Evolutionary conservation across 2,797 vertebrate species (phyloP).

Genomic region (Chrysocyon brachyurus): DNA sequence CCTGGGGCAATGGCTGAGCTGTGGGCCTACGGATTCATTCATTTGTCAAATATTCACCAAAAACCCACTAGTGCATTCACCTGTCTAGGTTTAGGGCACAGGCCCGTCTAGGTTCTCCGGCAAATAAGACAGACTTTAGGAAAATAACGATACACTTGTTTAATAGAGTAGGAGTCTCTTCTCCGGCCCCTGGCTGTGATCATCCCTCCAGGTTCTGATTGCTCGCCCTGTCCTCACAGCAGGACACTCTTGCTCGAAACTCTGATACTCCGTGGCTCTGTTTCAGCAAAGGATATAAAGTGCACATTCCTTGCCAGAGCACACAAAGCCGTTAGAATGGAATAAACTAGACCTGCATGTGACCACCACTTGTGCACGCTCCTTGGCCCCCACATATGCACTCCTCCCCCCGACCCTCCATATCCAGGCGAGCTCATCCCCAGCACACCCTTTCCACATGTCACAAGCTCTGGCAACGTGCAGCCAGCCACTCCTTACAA

Average conservation of each 20-base stretch:
- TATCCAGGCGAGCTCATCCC: background rate
- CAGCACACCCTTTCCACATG: accelerated
- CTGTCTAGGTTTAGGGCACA: too few relatives aligned
- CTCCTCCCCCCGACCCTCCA: accelerated
- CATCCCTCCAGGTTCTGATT: background rate
- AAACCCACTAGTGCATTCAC: background rate
- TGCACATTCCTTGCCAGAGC: background rate
- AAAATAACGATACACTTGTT: background rate
- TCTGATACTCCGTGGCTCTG: background rate
- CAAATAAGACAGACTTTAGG: background rate
- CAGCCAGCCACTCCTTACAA: too few relatives aligned
- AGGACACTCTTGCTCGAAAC: background rate
- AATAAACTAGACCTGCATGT: accelerated
- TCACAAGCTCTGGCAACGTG: background rate
- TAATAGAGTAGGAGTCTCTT: background rate
- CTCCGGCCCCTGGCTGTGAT: background rate
- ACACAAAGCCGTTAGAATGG: background rate
- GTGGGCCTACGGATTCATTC: background rate
- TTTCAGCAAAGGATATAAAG: background rate
- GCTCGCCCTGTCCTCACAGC: background rate
- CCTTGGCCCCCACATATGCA: accelerated
- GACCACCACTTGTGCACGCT: accelerated
- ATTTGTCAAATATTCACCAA: background rate
- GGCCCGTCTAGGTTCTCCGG: background rate
- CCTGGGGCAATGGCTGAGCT: background rate